phyloP scores from a whole-genome alignment of 2,113 vertebrate genomes.

The Pterophyllum scalare region DNA sequence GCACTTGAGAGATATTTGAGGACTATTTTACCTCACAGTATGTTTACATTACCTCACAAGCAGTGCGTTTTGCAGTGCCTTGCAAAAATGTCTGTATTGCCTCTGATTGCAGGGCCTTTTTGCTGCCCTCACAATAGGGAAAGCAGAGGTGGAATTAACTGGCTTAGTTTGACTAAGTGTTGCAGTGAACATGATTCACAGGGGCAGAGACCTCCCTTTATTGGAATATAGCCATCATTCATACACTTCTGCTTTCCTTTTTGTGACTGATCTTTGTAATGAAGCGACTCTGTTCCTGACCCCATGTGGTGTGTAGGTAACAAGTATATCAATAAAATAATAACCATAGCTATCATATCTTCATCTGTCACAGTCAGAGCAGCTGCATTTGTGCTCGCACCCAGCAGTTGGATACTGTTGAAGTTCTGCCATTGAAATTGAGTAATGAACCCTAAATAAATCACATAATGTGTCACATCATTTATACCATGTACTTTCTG shows the following conservation, averaged over 20 bases:
- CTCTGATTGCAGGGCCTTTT: not conserved
- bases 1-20: too few relatives aligned
- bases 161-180: not conserved
- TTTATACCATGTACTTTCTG: not conserved
- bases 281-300: not conserved
- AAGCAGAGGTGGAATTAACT: not conserved
- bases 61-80: not conserved
- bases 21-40: not conserved
- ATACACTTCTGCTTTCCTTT: not conserved
- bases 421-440: not conserved
- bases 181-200: too few relatives aligned
- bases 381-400: not conserved
- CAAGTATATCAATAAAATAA: not conserved
- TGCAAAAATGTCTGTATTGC: not conserved
- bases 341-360: not conserved
- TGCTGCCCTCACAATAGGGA: not conserved
- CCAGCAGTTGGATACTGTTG: not conserved
- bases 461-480: too few relatives aligned
- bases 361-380: not conserved
- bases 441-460: not conserved
- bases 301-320: not conserved
- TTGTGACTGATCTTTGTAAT: not conserved
- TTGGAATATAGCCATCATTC: too few relatives aligned
- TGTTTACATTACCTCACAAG: not conserved
- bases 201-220: too few relatives aligned